A percentile compares a stretch with the other conserved stretches of the same genome.
Evolutionary conservation across 2,888 invertebrate genomes (phyloP).

Genomic region (Aphodius granarius): DNA sequence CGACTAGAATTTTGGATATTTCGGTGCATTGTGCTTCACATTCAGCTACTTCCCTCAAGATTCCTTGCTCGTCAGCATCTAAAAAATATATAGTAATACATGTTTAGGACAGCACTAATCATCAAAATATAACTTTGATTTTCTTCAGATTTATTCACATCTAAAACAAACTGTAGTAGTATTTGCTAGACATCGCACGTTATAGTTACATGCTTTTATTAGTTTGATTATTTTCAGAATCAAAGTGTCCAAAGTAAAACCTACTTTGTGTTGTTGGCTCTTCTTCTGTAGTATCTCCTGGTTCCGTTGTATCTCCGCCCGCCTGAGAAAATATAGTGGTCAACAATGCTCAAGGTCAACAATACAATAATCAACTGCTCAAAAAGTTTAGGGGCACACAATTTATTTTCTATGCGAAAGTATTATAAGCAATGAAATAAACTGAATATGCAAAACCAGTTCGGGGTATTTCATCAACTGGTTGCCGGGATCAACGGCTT

Average conservation of each 20-base stretch:
- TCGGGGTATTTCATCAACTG: too few species aligned
- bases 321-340: background rate
- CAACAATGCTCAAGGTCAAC: too few species aligned
- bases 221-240: background rate
- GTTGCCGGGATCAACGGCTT: too few species aligned
- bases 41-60: slow-evolving; percentile 54
- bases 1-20: slow-evolving; percentile 53
- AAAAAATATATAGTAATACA: background rate
- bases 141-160: background rate
- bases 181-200: background rate
- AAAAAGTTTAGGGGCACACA: too few species aligned
- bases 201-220: background rate
- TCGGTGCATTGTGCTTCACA: slow-evolving; percentile 55
- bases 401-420: too few species aligned
- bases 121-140: background rate
- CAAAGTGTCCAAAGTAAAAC: background rate
- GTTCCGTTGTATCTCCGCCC: background rate
- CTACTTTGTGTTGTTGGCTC: slow-evolving; percentile 1
- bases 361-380: too few species aligned
- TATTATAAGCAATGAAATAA: too few species aligned
- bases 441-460: too few species aligned
- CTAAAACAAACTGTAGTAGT: background rate
- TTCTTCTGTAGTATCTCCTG: slow-evolving; percentile 6
- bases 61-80: slow-evolving; percentile 35
- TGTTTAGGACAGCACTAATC: background rate